Percentiles rank a stretch among this genome's conserved stretches.
Evolutionary conservation across 2,888 invertebrate genomes (phyloP).

Genomic region (Synanthedon andrenaeformis): DNA sequence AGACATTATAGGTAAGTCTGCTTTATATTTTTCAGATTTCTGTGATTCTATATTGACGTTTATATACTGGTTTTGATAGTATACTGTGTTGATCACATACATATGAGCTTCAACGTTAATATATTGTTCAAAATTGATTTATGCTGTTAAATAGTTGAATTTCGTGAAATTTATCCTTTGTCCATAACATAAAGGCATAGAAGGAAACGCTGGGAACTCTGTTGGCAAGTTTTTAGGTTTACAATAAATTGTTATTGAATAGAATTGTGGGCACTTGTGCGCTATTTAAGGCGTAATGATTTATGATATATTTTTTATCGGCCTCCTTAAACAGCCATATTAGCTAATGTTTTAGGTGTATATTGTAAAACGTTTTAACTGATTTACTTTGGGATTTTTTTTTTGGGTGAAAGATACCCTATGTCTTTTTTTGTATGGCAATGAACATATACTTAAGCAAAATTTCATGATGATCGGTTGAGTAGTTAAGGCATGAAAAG

Average conservation of each 20-base stretch:
- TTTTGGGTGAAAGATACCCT: no score
- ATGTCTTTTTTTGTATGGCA: no score
- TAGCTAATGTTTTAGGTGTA: no score
- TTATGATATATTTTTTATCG: constrained; percentile 22
- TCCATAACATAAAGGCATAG: constrained; percentile 6
- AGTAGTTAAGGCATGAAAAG: no score
- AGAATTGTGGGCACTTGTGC: constrained; percentile 61
- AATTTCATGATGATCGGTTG: no score
- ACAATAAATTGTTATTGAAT: constrained; percentile 28
- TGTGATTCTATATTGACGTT: neutral
- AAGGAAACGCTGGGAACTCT: constrained; percentile 46
- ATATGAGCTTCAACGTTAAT: constrained; percentile 28
- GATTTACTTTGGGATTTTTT: no score
- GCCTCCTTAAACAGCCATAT: no score
- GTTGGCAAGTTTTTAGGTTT: constrained; percentile 28
- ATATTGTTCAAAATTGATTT: constrained; percentile 62
- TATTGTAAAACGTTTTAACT: no score
- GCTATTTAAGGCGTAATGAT: constrained; percentile 48
- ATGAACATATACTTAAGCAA: no score
- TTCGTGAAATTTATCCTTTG: constrained; percentile 11
- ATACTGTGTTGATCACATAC: constrained; percentile 1
- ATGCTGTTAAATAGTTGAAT: constrained; percentile 31
- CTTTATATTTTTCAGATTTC: no score
- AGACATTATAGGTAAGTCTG: no score
- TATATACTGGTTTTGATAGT: neutral